Evolutionary conservation across 2,797 vertebrate species (phyloP).

Genomic region (Helarctos malayanus): DNA sequence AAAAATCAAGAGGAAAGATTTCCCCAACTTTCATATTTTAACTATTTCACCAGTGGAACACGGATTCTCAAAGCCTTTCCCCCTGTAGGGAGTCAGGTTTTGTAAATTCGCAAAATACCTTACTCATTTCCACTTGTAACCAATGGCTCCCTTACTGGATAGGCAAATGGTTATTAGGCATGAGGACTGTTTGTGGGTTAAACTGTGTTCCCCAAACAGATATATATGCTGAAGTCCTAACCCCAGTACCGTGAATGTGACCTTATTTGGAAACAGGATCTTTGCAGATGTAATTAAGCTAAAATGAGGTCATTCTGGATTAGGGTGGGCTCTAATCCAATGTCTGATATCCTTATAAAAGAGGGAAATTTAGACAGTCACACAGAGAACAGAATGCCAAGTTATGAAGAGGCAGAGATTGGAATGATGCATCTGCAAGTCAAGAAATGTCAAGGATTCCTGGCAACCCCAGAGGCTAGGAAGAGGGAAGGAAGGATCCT

Average conservation of each 20-base stretch:
- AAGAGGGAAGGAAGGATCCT: background rate
- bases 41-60: constrained; percentile 7
- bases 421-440: background rate
- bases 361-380: constrained; percentile 8
- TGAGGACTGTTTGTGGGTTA: background rate
- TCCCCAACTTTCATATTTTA: constrained; percentile 53
- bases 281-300: constrained; percentile 47
- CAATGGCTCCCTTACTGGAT: background rate
- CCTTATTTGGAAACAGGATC: constrained; percentile 46
- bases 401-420: background rate
- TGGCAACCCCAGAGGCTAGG: background rate
- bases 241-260: background rate
- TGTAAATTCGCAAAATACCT: constrained; percentile 30
- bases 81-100: background rate
- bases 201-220: background rate
- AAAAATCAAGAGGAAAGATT: background rate
- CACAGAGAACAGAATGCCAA: background rate
- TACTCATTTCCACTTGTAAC: background rate
- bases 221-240: background rate
- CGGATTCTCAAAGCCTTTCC: background rate
- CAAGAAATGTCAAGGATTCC: background rate
- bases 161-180: background rate
- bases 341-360: background rate
- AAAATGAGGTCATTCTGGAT: constrained; percentile 44
- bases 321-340: background rate